Base-by-base conservation (phyloP, 1,140 invertebrate species). In the Campoletis sonorensis region DNA sequence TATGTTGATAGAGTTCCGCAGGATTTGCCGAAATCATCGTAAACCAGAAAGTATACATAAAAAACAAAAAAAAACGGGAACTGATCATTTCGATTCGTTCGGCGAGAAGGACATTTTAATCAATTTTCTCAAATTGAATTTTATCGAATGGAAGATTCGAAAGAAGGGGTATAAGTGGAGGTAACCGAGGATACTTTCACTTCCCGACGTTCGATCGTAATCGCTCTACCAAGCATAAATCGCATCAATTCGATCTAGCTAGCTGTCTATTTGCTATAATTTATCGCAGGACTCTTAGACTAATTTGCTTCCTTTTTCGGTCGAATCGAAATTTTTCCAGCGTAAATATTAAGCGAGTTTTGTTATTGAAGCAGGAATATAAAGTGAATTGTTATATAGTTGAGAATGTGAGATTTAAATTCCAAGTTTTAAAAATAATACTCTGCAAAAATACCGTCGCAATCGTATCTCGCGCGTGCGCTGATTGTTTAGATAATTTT, bases 1-100 rank as follows among this genome's bases (percentile, higher is more conserved):
- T 97, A 97, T 91, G 95, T 97, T 26, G 94, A 95, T 84, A 92
- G 91, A 85, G 87, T 94, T 85, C 94, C 94, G 51, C 84, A 75
- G 67, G 87, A 88, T 84, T 80, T 90, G 72, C 84, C 86, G 37
- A 81, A 86, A 71, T 84, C 86, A 81, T 84, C 82, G 80, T 88
- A 84, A 86, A 73, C 15, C 40, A 23, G 16, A 82, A 67, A 54
- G 64, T n/a, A 49, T 23, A 33, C n/a, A n/a, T n/a, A n/a, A n/a
- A n/a, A n/a, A n/a, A n/a, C n/a, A n/a, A n/a, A n/a, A n/a, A n/a
- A 21, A 67, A 16, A 51, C 37, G 45, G 10, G 70, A n/a, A 51
- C 13, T 64, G 11, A 27, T 61, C 21, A 27, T 61, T 58, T 61
- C 33, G 51, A 73, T 75, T 40, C 21, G 23, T 67, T 26, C 18